Base-by-base conservation (phyloP, 2,888 invertebrate genomes). In the Trissolcus japonicus region DNA sequence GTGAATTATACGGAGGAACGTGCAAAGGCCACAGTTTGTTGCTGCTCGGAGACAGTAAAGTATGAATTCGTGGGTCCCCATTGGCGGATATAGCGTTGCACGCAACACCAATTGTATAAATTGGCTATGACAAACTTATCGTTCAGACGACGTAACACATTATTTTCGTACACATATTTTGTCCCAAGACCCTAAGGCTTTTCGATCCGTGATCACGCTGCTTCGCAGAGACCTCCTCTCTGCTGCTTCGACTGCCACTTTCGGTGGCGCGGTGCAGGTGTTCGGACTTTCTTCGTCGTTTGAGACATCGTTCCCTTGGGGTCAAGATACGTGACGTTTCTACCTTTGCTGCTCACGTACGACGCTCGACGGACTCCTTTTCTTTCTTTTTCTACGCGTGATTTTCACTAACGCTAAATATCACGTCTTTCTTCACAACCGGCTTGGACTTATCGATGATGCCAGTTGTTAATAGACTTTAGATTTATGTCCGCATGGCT, bases 41-140 rank as follows among this genome's bases (percentile, higher is more conserved):
- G 11, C 63, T 46, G 57, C 43, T 75, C 62, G 73, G 76, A 53
- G 76, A 81, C 82, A 83, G 83, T 83, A 81, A 84, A 84, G 84
- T 85, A 87, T 88, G 88, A 88, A 88, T 88, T 87, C 84, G 83
- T 82, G 60, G 80, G 82, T 89, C 88, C 88, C 88, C 79, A 83
- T 86, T 84, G 88, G 80, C 85, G 75, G 87, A 88, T 88, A 11
- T 7, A 83, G 80, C 83, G 79, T 78, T 82, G 75, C 79, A 81
- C 80, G 79, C 79, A 80, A 79, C 82, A 82, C 84, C 88, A 88
- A 88, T 88, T 86, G 87, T 87, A 86, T 85, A 88, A 88, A 89
- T 89, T 88, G 88, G 83, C 86, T 86, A 86, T 87, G 89, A 89
- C 88, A 89, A 89, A 88, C 83, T 89, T 88, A 88, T 88, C 86